These are phyloP conservation scores for Sebastes minor DNA, from an alignment of 2,797 vertebrate genomes.

Conservation along the genomic window DNA sequence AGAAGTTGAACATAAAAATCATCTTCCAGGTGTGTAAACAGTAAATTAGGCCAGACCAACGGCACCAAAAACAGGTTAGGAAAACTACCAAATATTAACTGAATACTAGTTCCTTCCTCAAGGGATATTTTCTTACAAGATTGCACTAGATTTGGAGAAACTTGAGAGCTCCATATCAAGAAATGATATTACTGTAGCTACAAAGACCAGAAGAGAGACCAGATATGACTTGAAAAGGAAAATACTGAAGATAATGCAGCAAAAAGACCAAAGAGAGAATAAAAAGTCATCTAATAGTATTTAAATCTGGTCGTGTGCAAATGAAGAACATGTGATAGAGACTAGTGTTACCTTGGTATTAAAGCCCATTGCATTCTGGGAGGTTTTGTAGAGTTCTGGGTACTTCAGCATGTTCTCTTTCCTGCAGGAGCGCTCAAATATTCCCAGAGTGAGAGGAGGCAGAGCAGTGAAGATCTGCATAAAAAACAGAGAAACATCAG, in stretches of 20 bases:
- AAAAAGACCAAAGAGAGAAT: not conserved
- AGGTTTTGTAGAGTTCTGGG: conserved; percentile 97
- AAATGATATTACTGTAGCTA: not conserved
- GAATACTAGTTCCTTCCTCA: not conserved
- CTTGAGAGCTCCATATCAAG: not conserved
- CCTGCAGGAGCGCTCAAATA: conserved; percentile 96
- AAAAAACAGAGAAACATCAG: conserved; percentile 2
- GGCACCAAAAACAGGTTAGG: not conserved
- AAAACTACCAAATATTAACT: not conserved
- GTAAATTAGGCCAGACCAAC: not conserved
- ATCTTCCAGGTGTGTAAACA: not conserved
- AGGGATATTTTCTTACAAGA: not conserved
- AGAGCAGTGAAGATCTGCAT: conserved; percentile 95
- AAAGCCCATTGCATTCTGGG: conserved; percentile 97
- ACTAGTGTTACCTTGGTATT: conserved; percentile 83
- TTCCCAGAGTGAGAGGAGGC: conserved; percentile 95
- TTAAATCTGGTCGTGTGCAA: not conserved
- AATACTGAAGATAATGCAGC: not conserved
- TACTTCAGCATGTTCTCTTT: conserved; percentile 99
- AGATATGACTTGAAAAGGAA: not conserved
- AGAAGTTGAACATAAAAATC: not conserved
- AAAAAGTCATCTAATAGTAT: not conserved
- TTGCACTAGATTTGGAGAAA: not conserved
- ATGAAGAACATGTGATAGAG: not conserved
- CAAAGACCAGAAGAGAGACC: not conserved